A percentile compares a stretch with the other conserved stretches of the same genome.
Evolutionary conservation across 2,113 vertebrate species (phyloP).

Genomic region (human (Homo sapiens)): DNA sequence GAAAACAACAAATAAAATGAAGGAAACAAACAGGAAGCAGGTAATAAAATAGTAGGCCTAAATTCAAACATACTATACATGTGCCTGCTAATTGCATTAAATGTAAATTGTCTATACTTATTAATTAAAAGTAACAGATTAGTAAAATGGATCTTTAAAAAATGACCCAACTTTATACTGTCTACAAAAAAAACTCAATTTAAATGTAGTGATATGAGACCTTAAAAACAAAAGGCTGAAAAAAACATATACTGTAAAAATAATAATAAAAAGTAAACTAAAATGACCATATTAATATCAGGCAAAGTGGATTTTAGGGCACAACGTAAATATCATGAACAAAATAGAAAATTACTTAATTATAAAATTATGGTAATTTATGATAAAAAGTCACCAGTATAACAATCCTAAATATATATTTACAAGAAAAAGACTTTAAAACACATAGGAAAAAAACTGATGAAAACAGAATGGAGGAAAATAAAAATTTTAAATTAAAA

Average conservation of each 20-base stretch:
- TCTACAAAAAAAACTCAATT: background rate
- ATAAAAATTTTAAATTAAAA: background rate
- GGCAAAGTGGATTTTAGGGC: background rate
- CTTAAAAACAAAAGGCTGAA: background rate
- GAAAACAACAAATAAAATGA: background rate
- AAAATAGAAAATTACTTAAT: background rate
- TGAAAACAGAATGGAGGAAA: background rate
- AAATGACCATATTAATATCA: background rate
- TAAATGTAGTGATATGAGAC: background rate
- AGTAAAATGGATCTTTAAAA: background rate
- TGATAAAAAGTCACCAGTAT: background rate
- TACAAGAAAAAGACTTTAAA: background rate
- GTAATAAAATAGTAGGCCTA: background rate
- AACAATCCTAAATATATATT: background rate
- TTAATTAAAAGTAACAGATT: background rate
- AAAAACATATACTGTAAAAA: background rate
- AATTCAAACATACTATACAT: background rate
- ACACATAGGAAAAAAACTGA: background rate
- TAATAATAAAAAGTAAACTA: background rate
- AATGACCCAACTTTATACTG: background rate
- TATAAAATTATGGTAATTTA: background rate
- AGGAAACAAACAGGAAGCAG: background rate
- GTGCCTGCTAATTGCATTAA: background rate
- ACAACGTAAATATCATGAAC: background rate
- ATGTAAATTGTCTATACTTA: background rate